Evolutionary conservation across 2,113 vertebrate species (phyloP).

Genomic region (Rhombomys opimus): DNA sequence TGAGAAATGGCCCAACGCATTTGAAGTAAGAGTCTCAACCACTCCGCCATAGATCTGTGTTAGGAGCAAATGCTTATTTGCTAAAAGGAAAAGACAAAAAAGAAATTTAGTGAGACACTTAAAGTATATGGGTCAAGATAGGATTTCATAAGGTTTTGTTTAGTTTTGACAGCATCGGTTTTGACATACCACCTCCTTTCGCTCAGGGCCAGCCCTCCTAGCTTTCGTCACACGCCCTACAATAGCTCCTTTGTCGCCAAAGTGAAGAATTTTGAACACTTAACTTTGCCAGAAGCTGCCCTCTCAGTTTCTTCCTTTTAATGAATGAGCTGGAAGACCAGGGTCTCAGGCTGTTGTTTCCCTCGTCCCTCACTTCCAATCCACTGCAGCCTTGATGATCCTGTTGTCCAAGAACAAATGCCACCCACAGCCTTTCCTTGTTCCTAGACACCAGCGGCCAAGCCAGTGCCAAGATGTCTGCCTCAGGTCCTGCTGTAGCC

Average conservation of each 20-base stretch:
- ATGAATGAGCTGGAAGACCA: not conserved
- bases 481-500: not conserved
- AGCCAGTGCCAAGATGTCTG: not conserved
- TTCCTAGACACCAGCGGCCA: not conserved
- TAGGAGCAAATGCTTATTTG: not conserved
- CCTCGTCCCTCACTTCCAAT: not conserved
- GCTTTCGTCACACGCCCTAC: not conserved
- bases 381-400: not conserved
- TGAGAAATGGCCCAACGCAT: conserved; percentile 37
- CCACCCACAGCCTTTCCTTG: not conserved
- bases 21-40: conserved; percentile 57
- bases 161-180: not conserved
- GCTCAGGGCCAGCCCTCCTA: not conserved
- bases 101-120: not conserved
- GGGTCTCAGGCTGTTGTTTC: not conserved
- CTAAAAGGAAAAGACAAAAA: not conserved
- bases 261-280: not conserved
- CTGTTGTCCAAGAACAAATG: too few species aligned
- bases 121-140: not conserved
- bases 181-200: not conserved
- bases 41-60: conserved; percentile 26
- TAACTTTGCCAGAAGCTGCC: not conserved
- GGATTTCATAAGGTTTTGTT: not conserved
- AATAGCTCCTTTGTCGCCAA: not conserved
- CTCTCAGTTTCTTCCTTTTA: not conserved